Base-by-base conservation (phyloP, 2,113 vertebrate species). In the Phocoena phocoena region DNA sequence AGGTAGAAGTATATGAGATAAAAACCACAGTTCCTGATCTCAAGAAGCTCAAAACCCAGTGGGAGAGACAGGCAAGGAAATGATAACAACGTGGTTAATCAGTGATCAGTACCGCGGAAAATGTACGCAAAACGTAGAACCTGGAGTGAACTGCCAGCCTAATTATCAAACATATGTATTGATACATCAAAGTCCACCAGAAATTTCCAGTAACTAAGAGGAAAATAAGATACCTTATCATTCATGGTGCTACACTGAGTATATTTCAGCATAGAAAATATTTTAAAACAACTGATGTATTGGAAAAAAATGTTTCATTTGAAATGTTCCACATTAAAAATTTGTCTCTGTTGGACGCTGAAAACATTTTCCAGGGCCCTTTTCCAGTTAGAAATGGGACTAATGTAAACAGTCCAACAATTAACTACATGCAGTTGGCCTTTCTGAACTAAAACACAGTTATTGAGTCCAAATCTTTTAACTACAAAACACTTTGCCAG, bases 311-410 rank as follows among this genome's bases (percentile, higher is more conserved):
- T 79, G 41, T 71, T 94, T 94, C 70, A 58, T 82, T 91, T 95
- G 95, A 89, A 97, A 96, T 94, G 53, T 70, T 92, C 38, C 77
- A 47, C 38, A 70, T 88, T 93, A 81, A 88, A 85, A 96, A 44
- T 84, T 85, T 70, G 33, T 90, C 62, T 88, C 31, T 86, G 44
- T 83, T 95, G 82, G 87, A 90, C 50, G 26, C n/a, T 82, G 47
- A 92, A 96, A 96, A 92, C 68, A 87, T 96, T 97, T 95, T 97
- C 63, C 84, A 96, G 63, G 93, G 44, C 38, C 13, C 2, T 63
- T 95, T 94, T 96, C 73, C 82, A 94, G 91, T 92, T 80, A 95
- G 73, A 77, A 97, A 96, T 94, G 67, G 97, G 71, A 91, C 73
- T 74, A 17, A 44, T 65, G 20, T 82, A 92, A 96, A 95, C 25